A percentile compares a stretch with the other conserved stretches of the same genome.
These are phyloP conservation scores for Drosophila pachea DNA, from an alignment of 1,140 invertebrate species.

Conservation along the genomic window DNA sequence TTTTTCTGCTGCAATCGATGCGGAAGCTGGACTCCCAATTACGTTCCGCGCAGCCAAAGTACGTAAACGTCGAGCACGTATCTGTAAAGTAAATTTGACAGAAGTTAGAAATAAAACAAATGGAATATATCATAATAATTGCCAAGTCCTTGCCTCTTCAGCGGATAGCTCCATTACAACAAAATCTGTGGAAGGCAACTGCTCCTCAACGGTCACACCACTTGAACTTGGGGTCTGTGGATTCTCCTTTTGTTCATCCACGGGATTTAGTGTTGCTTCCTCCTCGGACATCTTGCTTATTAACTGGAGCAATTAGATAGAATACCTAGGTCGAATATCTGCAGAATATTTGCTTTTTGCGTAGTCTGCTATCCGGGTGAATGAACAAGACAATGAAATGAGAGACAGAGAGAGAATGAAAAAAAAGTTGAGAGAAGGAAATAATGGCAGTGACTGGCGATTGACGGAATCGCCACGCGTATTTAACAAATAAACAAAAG, in stretches of 20 bases:
- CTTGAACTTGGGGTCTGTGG: constrained; percentile 10
- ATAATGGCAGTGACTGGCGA: constrained; percentile 6
- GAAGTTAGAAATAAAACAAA: constrained; percentile 30
- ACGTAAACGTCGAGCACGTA: constrained; percentile 84
- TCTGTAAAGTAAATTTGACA: constrained; percentile 79
- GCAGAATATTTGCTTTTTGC: constrained; percentile 52
- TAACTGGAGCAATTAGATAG: constrained; percentile 13
- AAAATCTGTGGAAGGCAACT: constrained; percentile 24
- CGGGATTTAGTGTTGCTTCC: constrained; percentile 60
- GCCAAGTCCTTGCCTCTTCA: constrained; percentile 83
- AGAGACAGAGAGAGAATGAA: constrained; percentile 17
- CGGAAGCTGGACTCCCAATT: constrained; percentile 7
- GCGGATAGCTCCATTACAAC: constrained; percentile 82
- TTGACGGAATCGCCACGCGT: constrained; percentile 47
- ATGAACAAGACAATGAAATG: constrained; percentile 66
- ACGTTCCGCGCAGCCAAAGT: constrained; percentile 80
- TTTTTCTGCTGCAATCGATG: constrained; percentile 27
- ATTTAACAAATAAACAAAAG: constrained; percentile 58
- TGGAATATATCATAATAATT: constrained; percentile 7
- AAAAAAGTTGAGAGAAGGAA: constrained; percentile 8
- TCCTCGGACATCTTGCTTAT: constrained; percentile 61
- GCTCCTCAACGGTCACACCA: constrained; percentile 13
- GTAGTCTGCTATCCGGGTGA: constrained; percentile 60
- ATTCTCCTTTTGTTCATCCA: constrained; percentile 56
- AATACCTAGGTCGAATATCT: constrained; percentile 20